A percentile compares a stretch with the other conserved stretches of the same genome.
Conservation (phyloP, 1,140 invertebrate genomes). For the Physella acuta region DNA sequence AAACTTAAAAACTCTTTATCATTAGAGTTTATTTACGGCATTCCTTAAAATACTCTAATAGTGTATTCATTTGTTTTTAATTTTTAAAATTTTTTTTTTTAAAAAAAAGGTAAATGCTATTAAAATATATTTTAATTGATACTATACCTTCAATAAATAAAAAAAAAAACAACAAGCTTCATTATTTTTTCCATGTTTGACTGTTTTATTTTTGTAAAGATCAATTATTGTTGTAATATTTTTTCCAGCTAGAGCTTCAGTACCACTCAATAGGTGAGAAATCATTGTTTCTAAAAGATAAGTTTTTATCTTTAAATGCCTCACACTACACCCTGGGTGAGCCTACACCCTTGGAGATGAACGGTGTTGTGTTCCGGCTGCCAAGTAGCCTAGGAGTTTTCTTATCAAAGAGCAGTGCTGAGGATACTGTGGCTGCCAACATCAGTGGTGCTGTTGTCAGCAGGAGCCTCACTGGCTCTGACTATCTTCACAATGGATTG, state of each 20-base stretch:
- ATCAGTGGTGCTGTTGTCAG: background rate
- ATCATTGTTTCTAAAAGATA: conserved; percentile 5
- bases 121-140: background rate
- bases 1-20: background rate
- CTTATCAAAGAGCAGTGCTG: background rate
- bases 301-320: conserved; percentile 13
- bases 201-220: background rate
- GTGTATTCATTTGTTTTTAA: background rate
- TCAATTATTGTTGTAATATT: background rate
- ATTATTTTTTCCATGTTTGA: background rate
- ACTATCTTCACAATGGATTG: background rate
- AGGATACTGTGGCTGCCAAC: background rate
- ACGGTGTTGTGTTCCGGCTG: conserved; percentile 15
- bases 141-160: background rate
- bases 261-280: conserved; percentile 22
- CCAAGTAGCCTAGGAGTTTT: background rate
- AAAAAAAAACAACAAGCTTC: background rate
- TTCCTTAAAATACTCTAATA: background rate
- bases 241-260: conserved; percentile 18
- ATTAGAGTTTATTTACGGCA: background rate
- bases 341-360: background rate
- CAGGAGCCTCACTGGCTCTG: background rate
- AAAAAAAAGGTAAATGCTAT: background rate
- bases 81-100: background rate
- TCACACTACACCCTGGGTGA: conserved; percentile 7